phyloP scores from a whole-genome alignment of 2,113 vertebrate genomes.

The Harpagus bidentatus region DNA sequence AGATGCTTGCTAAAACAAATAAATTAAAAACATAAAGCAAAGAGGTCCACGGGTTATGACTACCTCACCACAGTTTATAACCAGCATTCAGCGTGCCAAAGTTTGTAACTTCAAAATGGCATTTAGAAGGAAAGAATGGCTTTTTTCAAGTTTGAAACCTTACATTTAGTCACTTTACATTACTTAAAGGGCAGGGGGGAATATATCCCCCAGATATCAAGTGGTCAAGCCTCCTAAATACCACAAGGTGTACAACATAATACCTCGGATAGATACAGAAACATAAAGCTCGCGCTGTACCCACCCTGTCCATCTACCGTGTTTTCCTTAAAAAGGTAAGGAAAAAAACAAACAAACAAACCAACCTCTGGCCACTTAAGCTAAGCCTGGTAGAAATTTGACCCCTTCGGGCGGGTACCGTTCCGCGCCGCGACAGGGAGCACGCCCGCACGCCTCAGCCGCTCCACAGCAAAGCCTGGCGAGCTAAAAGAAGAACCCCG shows the following conservation, averaged over 20 bases:
- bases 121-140: not conserved
- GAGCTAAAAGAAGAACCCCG: not conserved
- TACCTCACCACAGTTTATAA: not conserved
- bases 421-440: too few relatives aligned
- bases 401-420: not conserved
- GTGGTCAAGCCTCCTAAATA: not conserved
- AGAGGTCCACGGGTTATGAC: not conserved
- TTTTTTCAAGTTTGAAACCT: not conserved
- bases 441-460: not conserved
- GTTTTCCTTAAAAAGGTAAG: not conserved
- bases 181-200: rapidly evolving
- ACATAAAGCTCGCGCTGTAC: not conserved
- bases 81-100: not conserved
- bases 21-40: not conserved
- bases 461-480: rapidly evolving
- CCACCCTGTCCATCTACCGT: too few relatives aligned
- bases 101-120: not conserved
- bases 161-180: not conserved
- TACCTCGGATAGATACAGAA: rapidly evolving
- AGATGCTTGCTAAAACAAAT: not conserved
- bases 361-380: not conserved
- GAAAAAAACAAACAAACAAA: not conserved
- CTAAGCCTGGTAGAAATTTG: rapidly evolving
- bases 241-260: rapidly evolving
- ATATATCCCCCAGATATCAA: not conserved